Conservation (phyloP, 2,797 vertebrate species). For the Alfaro cultratus region DNA sequence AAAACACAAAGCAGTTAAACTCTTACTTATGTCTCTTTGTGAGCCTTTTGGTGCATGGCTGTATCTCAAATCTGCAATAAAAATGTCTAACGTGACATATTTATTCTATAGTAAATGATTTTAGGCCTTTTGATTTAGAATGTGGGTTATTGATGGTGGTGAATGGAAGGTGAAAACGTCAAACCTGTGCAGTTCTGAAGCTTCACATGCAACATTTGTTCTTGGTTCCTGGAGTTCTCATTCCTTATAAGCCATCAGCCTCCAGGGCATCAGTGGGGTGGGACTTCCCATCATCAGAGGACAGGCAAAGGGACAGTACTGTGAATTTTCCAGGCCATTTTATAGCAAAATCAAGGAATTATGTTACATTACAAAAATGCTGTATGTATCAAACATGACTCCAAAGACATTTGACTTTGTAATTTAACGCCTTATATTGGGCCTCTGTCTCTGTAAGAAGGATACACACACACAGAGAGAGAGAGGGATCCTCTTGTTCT, state of each 20-base stretch:
- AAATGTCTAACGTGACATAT: not conserved
- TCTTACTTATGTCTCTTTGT: not conserved
- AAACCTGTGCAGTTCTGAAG: not conserved
- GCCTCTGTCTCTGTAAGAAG: too few species aligned
- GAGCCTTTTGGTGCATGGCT: not conserved
- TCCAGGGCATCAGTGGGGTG: not conserved
- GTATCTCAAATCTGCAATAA: not conserved
- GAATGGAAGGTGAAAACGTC: not conserved
- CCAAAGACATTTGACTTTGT: too few species aligned
- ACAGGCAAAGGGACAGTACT: too few species aligned
- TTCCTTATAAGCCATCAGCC: not conserved
- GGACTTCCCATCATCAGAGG: not conserved
- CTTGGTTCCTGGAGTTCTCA: not conserved
- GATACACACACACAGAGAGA: not conserved
- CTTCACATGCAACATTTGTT: not conserved
- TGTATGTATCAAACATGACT: too few species aligned
- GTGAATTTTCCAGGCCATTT: too few species aligned
- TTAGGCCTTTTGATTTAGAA: not conserved
- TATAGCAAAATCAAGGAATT: too few species aligned
- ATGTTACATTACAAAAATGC: too few species aligned
- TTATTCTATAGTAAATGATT: not conserved
- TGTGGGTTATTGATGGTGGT: not conserved
- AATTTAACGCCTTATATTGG: too few species aligned
- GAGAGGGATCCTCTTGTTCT: not conserved
- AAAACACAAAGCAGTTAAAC: conserved; percentile 3